Base-by-base conservation (phyloP, 2,888 invertebrate genomes). In the Lepidonotus clava region DNA sequence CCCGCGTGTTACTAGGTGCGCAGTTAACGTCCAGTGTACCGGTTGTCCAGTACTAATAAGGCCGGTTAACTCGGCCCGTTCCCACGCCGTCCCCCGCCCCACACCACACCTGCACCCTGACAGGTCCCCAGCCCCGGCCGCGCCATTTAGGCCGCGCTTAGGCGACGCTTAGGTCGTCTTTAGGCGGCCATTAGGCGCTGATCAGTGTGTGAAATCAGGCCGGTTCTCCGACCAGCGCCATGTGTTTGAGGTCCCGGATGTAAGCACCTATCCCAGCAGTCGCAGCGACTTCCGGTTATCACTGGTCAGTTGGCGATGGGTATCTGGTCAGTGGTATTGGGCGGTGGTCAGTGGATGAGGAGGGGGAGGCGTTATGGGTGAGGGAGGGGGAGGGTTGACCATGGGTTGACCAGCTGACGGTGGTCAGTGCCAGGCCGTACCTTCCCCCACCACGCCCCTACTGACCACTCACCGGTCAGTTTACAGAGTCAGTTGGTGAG, bases 161-260 rank as follows among this genome's bases (percentile, higher is more conserved):
- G n/a, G n/a, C n/a, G 18, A 6, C 18, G 46, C 46, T 46, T 46
- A n/a, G n/a, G 46, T 46, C n/a, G 24, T 5, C n/a, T 61, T 61
- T 61, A 61, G 28, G 61, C 61, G 28, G 24, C 28, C 2, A 11
- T 61, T 61, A 61, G 61, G 61, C 28, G 28, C n/a, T 11, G n/a
- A 76, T 76, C 76, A 76, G 76, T 38, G 76, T 76, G 76, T 76
- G 76, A 76, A 76, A 76, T 76, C 76, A 36, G 36, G 38, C 24
- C n/a, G 32, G 24, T 28, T 21, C 76, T 14, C 38, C 24, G 5
- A n/a, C 21, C 38, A 6, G 76, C 76, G 40, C 34, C 76, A 76
- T 76, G 76, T 76, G 76, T 76, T 76, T 76, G 76, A 76, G 36
- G 76, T 24, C 76, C 40, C 40, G 40, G 40, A 36, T 76, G 76